Evolutionary conservation across 1,140 invertebrate genomes (phyloP).

Genomic region (Trichonephila clavata): DNA sequence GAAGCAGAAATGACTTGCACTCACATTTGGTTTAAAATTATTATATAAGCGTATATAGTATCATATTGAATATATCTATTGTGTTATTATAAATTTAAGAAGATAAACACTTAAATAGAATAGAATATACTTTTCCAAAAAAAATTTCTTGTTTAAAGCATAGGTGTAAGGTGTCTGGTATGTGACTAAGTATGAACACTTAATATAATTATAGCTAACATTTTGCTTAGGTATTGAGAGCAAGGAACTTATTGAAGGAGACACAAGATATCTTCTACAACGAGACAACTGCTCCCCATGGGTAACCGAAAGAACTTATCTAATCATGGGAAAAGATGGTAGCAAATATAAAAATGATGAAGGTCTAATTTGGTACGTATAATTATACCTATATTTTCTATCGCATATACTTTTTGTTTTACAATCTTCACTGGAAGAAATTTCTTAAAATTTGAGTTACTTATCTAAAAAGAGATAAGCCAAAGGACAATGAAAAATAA

Average conservation of each 20-base stretch:
- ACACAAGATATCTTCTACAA: slow-evolving; percentile 1
- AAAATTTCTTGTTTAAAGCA: neutral
- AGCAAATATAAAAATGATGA: slow-evolving; percentile 51
- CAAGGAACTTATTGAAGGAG: slow-evolving; percentile 31
- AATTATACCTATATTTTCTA: neutral
- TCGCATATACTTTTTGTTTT: neutral
- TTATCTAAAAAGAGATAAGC: too few relatives aligned
- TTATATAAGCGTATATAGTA: too few relatives aligned
- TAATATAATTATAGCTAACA: neutral
- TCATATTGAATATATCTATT: too few relatives aligned
- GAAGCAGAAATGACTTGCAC: too few relatives aligned
- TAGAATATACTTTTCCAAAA: neutral
- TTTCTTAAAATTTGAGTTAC: neutral
- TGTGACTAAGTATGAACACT: neutral
- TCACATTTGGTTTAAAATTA: too few relatives aligned
- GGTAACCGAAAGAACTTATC: neutral
- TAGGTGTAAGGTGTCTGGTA: too few relatives aligned
- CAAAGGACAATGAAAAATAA: neutral
- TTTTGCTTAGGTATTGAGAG: slow-evolving; percentile 50
- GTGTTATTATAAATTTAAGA: too few relatives aligned
- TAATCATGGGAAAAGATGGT: slow-evolving; percentile 61
- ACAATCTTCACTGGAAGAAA: neutral
- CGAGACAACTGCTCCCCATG: slow-evolving; percentile 32
- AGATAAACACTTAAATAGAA: too few relatives aligned
- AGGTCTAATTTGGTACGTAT: slow-evolving; percentile 36